Conservation (phyloP, 2,113 vertebrate genomes). For the Puffinus mauretanicus region DNA sequence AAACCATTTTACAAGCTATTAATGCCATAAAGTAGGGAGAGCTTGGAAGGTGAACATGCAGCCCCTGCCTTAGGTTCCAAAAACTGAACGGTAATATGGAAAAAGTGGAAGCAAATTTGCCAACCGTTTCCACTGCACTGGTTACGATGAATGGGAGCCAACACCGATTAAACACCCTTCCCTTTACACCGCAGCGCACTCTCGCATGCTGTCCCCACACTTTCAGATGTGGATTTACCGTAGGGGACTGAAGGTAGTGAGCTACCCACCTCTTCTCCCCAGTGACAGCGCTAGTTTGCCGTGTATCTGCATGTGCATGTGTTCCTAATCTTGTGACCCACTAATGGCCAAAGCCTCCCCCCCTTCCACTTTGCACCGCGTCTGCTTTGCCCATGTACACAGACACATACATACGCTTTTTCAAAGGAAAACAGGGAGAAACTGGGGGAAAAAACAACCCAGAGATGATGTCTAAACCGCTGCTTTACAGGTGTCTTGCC, state of each 20-base stretch:
- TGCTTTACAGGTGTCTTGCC: background rate
- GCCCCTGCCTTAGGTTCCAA: background rate
- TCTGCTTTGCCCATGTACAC: background rate
- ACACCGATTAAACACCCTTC: background rate
- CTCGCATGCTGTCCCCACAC: background rate
- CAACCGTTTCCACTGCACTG: background rate
- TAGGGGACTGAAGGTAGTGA: rapidly evolving
- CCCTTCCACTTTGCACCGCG: background rate
- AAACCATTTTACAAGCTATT: constrained; percentile 49
- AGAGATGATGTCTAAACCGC: background rate
- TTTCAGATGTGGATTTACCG: rapidly evolving
- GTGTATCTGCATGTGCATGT: background rate
- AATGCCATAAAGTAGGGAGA: background rate
- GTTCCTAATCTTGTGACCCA: background rate
- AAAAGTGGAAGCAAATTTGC: constrained; percentile 29
- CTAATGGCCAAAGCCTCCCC: background rate
- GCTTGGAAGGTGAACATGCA: background rate
- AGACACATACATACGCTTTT: background rate
- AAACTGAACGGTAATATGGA: background rate
- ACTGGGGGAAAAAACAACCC: rapidly evolving
- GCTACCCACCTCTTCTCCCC: background rate
- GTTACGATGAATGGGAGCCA: background rate
- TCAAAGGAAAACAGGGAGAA: background rate
- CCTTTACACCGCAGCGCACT: rapidly evolving
- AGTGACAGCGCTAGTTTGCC: no score